phyloP scores from a whole-genome alignment of 1,140 invertebrate genomes.

The Tetranychus cinnabarinus region DNA sequence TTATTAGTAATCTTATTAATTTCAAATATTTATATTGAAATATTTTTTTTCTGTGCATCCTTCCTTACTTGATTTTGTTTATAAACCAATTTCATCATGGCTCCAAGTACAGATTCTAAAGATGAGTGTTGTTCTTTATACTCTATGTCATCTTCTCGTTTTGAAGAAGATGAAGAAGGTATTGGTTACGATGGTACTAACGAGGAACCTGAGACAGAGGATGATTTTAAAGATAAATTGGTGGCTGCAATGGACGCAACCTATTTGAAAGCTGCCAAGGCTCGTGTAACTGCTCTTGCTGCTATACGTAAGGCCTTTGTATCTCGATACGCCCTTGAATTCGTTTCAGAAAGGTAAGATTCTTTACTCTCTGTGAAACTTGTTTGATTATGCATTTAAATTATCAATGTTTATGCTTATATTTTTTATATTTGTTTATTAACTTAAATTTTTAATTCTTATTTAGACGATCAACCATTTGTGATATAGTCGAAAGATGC shows the following conservation, averaged over 20 bases:
- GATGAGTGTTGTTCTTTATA: not conserved
- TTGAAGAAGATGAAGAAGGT: not conserved
- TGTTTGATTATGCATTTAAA: not conserved
- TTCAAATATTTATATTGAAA: no score
- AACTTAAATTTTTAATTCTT: not conserved
- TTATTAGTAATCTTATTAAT: no score
- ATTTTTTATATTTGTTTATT: not conserved
- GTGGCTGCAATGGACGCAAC: constrained; percentile 59
- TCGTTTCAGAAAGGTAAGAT: constrained; percentile 33
- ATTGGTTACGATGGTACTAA: not conserved
- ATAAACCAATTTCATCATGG: not conserved
- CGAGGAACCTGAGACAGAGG: constrained; percentile 17
- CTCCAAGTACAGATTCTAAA: not conserved
- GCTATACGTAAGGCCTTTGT: constrained; percentile 45
- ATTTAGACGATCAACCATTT: constrained; percentile 33
- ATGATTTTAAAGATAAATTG: constrained; percentile 69
- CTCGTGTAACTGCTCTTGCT: constrained; percentile 43
- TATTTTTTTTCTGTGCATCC: no score
- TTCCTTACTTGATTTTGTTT: no score
- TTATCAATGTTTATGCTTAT: not conserved
- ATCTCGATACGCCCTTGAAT: constrained; percentile 49
- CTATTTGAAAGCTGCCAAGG: constrained; percentile 57
- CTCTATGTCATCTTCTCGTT: not conserved
- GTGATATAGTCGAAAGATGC: constrained; percentile 49
- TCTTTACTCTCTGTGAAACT: no score